Evolutionary conservation across 1,140 invertebrate species (phyloP).

Genomic region (Drosophila parvula): DNA sequence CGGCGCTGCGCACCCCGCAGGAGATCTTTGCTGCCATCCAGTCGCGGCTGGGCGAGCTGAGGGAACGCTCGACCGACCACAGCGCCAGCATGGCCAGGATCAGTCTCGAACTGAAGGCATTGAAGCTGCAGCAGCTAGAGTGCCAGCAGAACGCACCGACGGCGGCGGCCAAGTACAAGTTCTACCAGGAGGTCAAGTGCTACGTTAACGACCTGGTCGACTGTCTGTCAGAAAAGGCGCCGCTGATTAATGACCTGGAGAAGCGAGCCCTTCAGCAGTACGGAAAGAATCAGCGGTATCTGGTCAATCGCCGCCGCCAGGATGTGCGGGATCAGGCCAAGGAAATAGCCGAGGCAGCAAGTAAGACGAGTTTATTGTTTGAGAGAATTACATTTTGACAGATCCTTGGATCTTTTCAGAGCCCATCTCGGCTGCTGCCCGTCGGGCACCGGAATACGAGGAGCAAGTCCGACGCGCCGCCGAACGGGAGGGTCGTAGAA

Average conservation of each 20-base stretch:
- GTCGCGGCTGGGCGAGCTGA: slow-evolving; percentile 77
- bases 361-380: slow-evolving; percentile 76
- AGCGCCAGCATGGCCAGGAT: slow-evolving; percentile 85
- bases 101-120: slow-evolving; percentile 86
- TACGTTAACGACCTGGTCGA: slow-evolving; percentile 98
- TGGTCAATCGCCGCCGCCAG: slow-evolving; percentile 92
- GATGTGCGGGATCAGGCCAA: slow-evolving; percentile 97
- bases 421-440: slow-evolving; percentile 73
- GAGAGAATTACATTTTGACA: not conserved
- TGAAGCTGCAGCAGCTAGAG: slow-evolving; percentile 87
- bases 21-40: slow-evolving; percentile 85
- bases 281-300: slow-evolving; percentile 88
- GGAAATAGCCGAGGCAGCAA: slow-evolving; percentile 90
- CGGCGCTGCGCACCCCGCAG: slow-evolving; percentile 85
- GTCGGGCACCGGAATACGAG: slow-evolving; percentile 88
- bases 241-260: slow-evolving; percentile 91
- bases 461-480: slow-evolving; percentile 91
- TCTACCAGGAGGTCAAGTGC: slow-evolving; percentile 97
- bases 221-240: slow-evolving; percentile 96
- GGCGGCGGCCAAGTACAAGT: slow-evolving; percentile 91
- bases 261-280: slow-evolving; percentile 90
- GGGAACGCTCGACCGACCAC: slow-evolving; percentile 86
- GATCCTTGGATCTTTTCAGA: slow-evolving; percentile 20
- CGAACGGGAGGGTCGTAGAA: slow-evolving; percentile 94
- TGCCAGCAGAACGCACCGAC: slow-evolving; percentile 87